A percentile compares a stretch with the other conserved stretches of the same genome.
Conservation (phyloP, 2,888 invertebrate species). For the Drosophila rubida region DNA sequence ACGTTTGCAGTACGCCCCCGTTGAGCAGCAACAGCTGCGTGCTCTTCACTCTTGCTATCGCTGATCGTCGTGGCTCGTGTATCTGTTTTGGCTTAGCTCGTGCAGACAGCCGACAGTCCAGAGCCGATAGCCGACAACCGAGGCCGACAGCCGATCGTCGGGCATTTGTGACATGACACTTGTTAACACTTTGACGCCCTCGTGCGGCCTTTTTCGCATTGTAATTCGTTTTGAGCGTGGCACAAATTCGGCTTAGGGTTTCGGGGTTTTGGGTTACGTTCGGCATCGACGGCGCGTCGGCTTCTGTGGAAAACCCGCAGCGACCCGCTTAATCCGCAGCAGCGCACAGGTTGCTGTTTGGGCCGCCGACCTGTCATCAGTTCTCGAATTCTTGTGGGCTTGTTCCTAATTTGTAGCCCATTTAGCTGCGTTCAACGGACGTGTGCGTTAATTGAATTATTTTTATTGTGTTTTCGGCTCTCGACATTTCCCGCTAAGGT, state of each 20-base stretch:
- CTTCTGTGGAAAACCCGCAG: slow-evolving; percentile 65
- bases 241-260: slow-evolving; percentile 9
- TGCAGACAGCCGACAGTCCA: slow-evolving; percentile 37
- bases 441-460: slow-evolving; percentile 77
- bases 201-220: slow-evolving; percentile 63
- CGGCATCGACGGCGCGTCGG: background rate
- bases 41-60: background rate
- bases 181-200: slow-evolving; percentile 82
- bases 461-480: slow-evolving; percentile 64
- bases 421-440: slow-evolving; percentile 59
- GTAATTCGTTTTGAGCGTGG: slow-evolving; percentile 65
- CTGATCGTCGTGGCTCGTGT: slow-evolving; percentile 8
- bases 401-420: slow-evolving; percentile 74
- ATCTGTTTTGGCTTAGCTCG: slow-evolving; percentile 51
- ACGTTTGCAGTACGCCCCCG: slow-evolving; percentile 50
- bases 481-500: slow-evolving; percentile 49
- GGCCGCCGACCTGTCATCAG: slow-evolving; percentile 59
- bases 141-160: slow-evolving; percentile 6
- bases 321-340: slow-evolving; percentile 60
- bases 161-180: slow-evolving; percentile 78
- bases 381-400: slow-evolving; percentile 72
- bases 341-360: slow-evolving; percentile 47
- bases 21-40: slow-evolving; percentile 27
- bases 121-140: slow-evolving; percentile 9
- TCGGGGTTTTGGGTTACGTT: background rate